Evolutionary conservation across 30 jellyfish, hydroid and myxozoan genomes (phyloP).

Genomic region (Calvadosia cruxmelitensis): DNA sequence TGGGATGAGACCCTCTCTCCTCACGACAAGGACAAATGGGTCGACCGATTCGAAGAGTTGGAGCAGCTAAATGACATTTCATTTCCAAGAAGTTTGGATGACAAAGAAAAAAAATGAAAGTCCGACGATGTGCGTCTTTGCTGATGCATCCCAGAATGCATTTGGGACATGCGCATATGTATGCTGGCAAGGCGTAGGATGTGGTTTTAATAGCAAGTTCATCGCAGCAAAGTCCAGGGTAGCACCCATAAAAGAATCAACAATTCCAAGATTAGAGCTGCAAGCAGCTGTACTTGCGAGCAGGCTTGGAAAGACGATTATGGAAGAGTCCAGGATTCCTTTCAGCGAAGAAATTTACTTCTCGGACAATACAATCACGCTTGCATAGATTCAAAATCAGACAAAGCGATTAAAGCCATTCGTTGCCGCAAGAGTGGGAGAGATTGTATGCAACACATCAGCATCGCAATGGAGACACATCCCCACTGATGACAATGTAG

Average conservation of each 20-base stretch:
- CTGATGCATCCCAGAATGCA: constrained; percentile 50
- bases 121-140: constrained; percentile 28
- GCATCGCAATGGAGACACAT: constrained; percentile 39
- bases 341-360: constrained; percentile 16
- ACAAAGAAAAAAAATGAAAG: constrained; percentile 33
- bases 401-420: constrained; percentile 36
- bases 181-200: constrained; percentile 25
- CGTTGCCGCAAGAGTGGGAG: constrained; percentile 40
- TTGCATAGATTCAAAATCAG: constrained; percentile 44
- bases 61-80: constrained; percentile 25
- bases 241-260: constrained; percentile 42
- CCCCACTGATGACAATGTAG: constrained; percentile 26
- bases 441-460: constrained; percentile 31
- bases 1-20: constrained; percentile 26
- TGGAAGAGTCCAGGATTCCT: constrained; percentile 32
- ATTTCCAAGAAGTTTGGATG: constrained; percentile 18
- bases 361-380: constrained; percentile 33
- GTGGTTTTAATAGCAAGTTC: constrained; percentile 14
- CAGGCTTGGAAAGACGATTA: constrained; percentile 22
- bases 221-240: constrained; percentile 48
- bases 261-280: constrained; percentile 45
- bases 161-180: constrained; percentile 64
- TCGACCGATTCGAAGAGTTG: constrained; percentile 42
- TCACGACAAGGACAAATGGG: constrained; percentile 12
- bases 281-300: constrained; percentile 60